Conservation (phyloP, 2,797 vertebrate species). For the Hypotaenidia philippensis region DNA sequence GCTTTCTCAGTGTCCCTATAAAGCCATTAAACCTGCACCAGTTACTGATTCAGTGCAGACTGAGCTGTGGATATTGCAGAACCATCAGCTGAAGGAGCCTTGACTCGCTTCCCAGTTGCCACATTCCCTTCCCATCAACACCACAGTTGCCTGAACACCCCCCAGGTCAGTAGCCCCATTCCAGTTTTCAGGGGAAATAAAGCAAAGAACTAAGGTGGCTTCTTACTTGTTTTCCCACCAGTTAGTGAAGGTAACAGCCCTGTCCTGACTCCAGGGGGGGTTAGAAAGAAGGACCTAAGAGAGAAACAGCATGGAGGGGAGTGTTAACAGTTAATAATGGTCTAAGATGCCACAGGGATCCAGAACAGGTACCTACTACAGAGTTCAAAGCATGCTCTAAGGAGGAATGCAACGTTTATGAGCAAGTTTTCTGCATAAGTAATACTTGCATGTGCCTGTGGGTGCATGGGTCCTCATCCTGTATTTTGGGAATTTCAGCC, state of each 20-base stretch:
- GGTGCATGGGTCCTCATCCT: not conserved
- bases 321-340: not conserved
- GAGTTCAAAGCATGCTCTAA: not conserved
- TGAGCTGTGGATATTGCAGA: not conserved
- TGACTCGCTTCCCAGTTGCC: not conserved
- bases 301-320: not conserved
- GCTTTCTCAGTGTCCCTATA: not conserved
- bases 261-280: not conserved
- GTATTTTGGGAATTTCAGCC: not conserved
- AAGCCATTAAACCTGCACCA: not conserved
- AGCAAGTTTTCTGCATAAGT: not conserved
- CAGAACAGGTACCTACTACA: not conserved
- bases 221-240: not conserved
- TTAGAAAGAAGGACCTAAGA: not conserved
- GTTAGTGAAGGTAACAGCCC: not conserved
- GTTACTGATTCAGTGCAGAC: not conserved
- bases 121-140: not conserved
- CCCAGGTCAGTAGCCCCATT: not conserved
- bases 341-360: not conserved
- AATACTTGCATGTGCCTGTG: not conserved
- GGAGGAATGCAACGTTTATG: not conserved
- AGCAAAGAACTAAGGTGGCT: not conserved
- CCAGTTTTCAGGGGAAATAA: not conserved
- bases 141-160: not conserved
- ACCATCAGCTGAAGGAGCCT: not conserved